Conservation (phyloP, 2,888 invertebrate species). For the Folsomia candida region DNA sequence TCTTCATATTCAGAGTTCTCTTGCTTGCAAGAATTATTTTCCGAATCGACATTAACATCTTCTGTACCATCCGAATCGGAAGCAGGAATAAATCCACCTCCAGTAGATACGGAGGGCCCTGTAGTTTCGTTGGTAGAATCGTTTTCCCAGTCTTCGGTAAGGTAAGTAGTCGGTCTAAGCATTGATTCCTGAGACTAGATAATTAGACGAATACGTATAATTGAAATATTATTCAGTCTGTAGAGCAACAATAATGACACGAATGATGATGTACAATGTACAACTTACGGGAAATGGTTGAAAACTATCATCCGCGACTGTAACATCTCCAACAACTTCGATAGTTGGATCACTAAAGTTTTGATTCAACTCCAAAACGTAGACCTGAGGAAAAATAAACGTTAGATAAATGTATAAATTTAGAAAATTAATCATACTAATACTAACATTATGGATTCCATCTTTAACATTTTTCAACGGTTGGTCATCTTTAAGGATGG, state of each 20-base stretch:
- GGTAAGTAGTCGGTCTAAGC: slow-evolving; percentile 20
- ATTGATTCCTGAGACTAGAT: neutral
- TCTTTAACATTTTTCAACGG: neutral
- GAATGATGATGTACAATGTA: too few species aligned
- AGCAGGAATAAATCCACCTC: neutral
- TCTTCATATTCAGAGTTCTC: neutral
- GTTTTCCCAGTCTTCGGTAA: slow-evolving; percentile 41
- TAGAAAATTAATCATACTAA: neutral
- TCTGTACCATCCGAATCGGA: neutral
- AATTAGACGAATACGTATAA: neutral
- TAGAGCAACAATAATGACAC: too few species aligned
- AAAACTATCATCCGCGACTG: neutral
- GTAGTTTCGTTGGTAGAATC: neutral
- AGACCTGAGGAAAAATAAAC: too few species aligned
- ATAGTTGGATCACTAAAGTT: slow-evolving; percentile 38
- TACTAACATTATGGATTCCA: slow-evolving; percentile 11
- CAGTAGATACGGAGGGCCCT: neutral
- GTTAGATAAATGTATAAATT: neutral
- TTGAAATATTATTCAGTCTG: neutral
- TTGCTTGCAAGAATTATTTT: neutral
- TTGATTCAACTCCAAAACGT: slow-evolving; percentile 46
- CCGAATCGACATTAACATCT: neutral
- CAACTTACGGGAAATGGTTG: too few species aligned
- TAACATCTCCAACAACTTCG: neutral
- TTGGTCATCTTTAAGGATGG: slow-evolving; percentile 54